Base-by-base conservation (phyloP, 2,888 invertebrate genomes). In the Spodoptera littoralis region DNA sequence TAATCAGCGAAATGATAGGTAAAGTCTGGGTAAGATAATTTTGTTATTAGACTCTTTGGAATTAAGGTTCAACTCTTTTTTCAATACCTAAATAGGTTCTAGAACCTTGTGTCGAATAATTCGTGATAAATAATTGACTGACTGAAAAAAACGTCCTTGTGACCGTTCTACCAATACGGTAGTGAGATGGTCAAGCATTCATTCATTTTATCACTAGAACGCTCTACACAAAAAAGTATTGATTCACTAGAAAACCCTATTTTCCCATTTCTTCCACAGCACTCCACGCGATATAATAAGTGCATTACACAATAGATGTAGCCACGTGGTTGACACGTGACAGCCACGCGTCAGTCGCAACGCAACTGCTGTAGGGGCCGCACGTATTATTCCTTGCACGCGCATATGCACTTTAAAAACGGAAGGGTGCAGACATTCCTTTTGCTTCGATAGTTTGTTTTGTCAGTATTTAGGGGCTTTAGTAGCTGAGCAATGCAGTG, bases 281-380 rank as follows among this genome's bases (percentile, higher is more conserved):
- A 74, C 77, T 69, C 41, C 49, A 83, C 58, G 30, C 5, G 13
- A 86, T 84, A 84, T 88, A 91, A 91, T 86, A 84, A 87, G 84
- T 76, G 81, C 51, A 42, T 52, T 68, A 73, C 71, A 89, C 88
- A 92, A 91, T 87, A 92, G 91, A 86, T 83, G 88, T 78, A 86
- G 88, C 82, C 92, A 76, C 79, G 79, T 71, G 88, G 85, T 84
- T 8, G 80, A 42, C 90, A 88, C 89, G 87, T 78, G 90, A 43
- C 76, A 11, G 84, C 43, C 92, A 89, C 90, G 86, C 87, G 92
- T 80, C 89, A 90, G 85, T 89, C 87, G 82, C 77, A 70, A 80
- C 84, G 73, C 79, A 77, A 78, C 87, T 84, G 79, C 83, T 83
- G 84, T 49, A 71, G 85, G 85, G 83, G 81, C 69, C 79, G 80